These are phyloP conservation scores for Spinus pinus DNA, from an alignment of 2,797 vertebrate species.

Conservation along the genomic window DNA sequence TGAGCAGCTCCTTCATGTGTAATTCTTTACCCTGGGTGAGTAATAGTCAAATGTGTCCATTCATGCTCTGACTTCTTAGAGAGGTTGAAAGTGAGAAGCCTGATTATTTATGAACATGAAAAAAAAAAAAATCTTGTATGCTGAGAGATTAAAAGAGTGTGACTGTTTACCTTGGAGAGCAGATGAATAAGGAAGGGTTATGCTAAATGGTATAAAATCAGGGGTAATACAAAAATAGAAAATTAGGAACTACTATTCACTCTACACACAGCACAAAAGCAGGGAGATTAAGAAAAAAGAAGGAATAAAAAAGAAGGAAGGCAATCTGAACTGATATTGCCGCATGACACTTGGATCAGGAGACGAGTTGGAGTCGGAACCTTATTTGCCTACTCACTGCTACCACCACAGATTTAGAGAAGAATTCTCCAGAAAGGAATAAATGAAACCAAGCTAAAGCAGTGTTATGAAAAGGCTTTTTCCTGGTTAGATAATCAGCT, in stretches of 20 bases:
- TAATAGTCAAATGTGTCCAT: slow-evolving; percentile 34
- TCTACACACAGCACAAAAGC: neutral
- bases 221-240: neutral
- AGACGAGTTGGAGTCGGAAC: neutral
- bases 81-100: slow-evolving; percentile 1
- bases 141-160: neutral
- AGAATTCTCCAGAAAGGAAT: neutral
- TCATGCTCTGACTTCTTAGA: slow-evolving; percentile 26
- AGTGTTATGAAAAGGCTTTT: neutral
- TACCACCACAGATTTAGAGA: neutral
- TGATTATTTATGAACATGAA: neutral
- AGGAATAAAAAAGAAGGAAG: neutral
- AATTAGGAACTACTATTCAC: neutral
- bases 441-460: neutral
- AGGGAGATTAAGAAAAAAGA: neutral
- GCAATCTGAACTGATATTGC: neutral
- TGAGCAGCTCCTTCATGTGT: slow-evolving; percentile 1
- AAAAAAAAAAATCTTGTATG: neutral
- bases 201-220: neutral
- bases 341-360: neutral
- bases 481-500: neutral
- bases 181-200: neutral
- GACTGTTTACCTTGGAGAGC: neutral
- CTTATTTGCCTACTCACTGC: neutral
- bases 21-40: neutral